Base-by-base conservation (phyloP, 1,140 invertebrate species). In the Gonatopus flavifemur region DNA sequence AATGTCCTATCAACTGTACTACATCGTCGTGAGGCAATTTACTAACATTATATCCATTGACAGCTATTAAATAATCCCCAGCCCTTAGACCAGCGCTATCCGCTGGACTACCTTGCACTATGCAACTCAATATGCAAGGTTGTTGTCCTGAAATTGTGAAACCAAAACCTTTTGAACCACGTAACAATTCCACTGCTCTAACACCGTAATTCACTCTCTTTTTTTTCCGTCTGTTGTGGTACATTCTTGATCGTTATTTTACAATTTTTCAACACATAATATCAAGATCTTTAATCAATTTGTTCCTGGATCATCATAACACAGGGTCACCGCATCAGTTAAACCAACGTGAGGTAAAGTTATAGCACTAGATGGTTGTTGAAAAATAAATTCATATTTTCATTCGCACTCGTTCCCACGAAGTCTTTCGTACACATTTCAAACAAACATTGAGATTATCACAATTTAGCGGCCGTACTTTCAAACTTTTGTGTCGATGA, bases 81-180 rank as follows among this genome's bases (percentile, higher is more conserved):
- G 92, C 88, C 33, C 91, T 83, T 10, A 98, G 78, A 3, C 93
- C 93, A 15, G 91, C 91, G 47, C 81, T 78, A 55, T 93, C 89
- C 1, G 92, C 92, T 2, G 91, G 91, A 63, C 90, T 93, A 52
- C 88, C 87, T 50, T 82, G 79, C 1, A 93, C 90, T 60, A 94
- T 94, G 71, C 89, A 93, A 59, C 91, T 92, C 9, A 96, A 79
- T 56, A 94, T 88, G 70, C 92, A 94, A 0, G 93, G 93, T 59
- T 91, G 89, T 64, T 96, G 91, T 0, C 93, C 93, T n/a, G 92
- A 94, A 56, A 95, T 93, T 10, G 93, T 95, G 66, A 95, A 95
- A 6, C 93, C 93, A 73, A 91, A 95, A 7, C 92, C 93, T 63
- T 90, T 90, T 48, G 85, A 81, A 2, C 93, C 91, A 45, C 93